Evolutionary conservation across 1,140 invertebrate species (phyloP), one percentile per base, ranked within the genome.

Genomic region (Oryctes rhinoceros): DNA sequence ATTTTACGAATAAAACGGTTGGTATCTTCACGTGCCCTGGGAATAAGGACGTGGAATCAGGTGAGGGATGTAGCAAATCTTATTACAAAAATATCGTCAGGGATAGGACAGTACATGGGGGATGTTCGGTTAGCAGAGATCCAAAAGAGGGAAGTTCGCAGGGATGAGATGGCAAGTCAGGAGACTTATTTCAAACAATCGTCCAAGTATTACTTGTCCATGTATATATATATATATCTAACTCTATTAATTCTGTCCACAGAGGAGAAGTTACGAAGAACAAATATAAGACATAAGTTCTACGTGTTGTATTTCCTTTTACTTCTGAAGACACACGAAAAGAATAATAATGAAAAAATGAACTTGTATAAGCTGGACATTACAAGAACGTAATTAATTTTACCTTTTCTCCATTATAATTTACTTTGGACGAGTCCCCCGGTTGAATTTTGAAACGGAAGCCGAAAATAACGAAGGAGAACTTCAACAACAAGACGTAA

Each of bases 11-110:
- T 53, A 53, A 53, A 53, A 53, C n/a, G 49, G 49, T 53, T 18
- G 13, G 49, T 18, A 13, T 53, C 49, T 53, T 53, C n/a, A 53
- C 49, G 6, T 80, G 76, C 76, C 81, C 80, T 74, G 81, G 81
- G 81, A 81, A 81, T 81, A 81, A 78, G 79, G 78, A 79, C 80
- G 81, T 78, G 75, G 81, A 65, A 78, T 76, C 81, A 81, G 81
- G 81, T 81, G 81, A 81, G 79, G 81, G 78, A 79, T 79, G 80
- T 75, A 74, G 81, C 81, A 81, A 81, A 81, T 81, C 81, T 81
- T 80, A 81, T 81, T 81, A 81, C 81, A 81, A 80, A 78, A 81
- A 78, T 76, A 78, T 62, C 75, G 79, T 78, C 74, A 78, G 81
- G 62, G 44, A 76, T 4, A 53, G 49, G 13, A 53, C n/a, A 13